Conservation (phyloP, 23 tunicate species). For the Diplosoma virens region DNA sequence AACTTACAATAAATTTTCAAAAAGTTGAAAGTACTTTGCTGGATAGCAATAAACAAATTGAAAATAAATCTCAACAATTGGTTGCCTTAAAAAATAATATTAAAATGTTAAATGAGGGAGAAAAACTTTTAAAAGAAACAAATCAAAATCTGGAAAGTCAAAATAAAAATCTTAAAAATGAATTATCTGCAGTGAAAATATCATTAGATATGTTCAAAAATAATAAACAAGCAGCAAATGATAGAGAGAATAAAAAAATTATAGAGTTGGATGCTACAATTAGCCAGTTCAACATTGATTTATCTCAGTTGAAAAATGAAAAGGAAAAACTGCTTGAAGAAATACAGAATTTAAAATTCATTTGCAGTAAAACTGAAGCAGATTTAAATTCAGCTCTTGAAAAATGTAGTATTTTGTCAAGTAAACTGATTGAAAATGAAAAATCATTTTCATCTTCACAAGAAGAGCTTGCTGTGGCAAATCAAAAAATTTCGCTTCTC, state of each 20-base stretch:
- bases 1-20: constrained; percentile 14
- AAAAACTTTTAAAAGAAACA: constrained; percentile 13
- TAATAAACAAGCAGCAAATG: not conserved
- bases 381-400: no score
- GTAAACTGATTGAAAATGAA: no score
- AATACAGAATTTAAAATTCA: no score
- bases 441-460: no score
- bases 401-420: no score
- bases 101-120: constrained; percentile 42
- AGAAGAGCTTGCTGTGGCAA: no score
- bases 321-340: no score
- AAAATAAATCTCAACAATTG: constrained; percentile 49
- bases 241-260: not conserved
- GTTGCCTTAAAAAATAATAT: constrained; percentile 61
- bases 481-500: no score
- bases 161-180: constrained; percentile 42
- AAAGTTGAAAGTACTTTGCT: constrained; percentile 31
- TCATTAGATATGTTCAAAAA: constrained; percentile 51
- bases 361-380: no score
- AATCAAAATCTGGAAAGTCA: constrained; percentile 11
- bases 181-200: constrained; percentile 64
- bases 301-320: no score
- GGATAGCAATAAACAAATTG: constrained; percentile 43
- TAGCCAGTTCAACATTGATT: no score
- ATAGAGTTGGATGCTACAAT: not conserved